These are phyloP conservation scores for Acanthosoma haemorrhoidale DNA, from an alignment of 2,888 invertebrate species.

Conservation along the genomic window DNA sequence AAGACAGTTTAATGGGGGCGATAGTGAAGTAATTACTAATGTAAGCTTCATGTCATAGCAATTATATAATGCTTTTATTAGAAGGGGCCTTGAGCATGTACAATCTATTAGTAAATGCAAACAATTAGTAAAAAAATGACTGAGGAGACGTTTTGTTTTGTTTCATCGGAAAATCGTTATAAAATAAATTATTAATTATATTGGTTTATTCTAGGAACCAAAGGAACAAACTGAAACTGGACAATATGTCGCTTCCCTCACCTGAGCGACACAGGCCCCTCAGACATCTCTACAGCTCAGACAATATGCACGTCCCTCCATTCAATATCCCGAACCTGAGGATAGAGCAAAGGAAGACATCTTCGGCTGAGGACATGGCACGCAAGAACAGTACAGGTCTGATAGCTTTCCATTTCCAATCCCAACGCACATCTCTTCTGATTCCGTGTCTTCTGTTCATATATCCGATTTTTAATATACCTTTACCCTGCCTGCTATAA, in stretches of 20 bases:
- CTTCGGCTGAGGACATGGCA: slow-evolving; percentile 86
- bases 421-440: not conserved
- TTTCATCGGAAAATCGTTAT: too few species aligned
- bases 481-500: too few species aligned
- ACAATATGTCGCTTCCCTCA: slow-evolving; percentile 67
- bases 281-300: slow-evolving; percentile 76
- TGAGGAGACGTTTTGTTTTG: too few species aligned
- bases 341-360: slow-evolving; percentile 80
- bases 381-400: slow-evolving; percentile 74
- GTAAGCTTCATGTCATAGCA: too few species aligned
- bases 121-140: too few species aligned
- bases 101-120: too few species aligned
- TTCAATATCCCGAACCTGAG: slow-evolving; percentile 85
- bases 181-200: too few species aligned
- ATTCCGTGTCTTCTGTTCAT: not conserved
- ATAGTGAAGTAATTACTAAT: too few species aligned
- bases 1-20: too few species aligned
- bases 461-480: too few species aligned
- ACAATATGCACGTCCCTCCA: slow-evolving; percentile 76
- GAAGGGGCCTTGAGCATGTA: too few species aligned
- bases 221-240: slow-evolving; percentile 80
- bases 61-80: too few species aligned
- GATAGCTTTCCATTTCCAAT: slow-evolving; percentile 36
- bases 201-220: slow-evolving; percentile 59
- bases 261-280: slow-evolving; percentile 70